Percentiles rank a stretch among this genome's conserved stretches.
Conservation (phyloP, 2,797 vertebrate genomes). For the Coregonus suidteri region DNA sequence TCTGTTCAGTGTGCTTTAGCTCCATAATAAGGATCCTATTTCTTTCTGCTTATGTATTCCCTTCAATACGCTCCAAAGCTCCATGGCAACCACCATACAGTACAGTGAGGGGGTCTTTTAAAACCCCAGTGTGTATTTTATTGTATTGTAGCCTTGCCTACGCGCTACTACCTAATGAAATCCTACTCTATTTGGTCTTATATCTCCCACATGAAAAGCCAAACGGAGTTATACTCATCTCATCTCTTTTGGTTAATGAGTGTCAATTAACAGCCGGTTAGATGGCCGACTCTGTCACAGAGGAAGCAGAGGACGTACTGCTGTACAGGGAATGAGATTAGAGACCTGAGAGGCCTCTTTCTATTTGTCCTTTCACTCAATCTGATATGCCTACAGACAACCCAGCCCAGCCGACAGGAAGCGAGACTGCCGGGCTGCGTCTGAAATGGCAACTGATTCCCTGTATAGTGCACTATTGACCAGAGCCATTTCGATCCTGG, state of each 20-base stretch:
- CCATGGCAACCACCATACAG: conserved; percentile 69
- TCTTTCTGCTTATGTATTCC: conserved; percentile 68
- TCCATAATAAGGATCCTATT: conserved; percentile 60
- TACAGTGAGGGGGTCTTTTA: conserved; percentile 48
- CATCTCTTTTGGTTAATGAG: conserved; percentile 34
- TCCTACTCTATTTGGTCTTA: conserved; percentile 49
- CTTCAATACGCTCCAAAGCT: conserved; percentile 50
- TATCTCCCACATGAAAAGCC: conserved; percentile 29
- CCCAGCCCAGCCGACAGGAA: neutral
- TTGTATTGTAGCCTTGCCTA: conserved; percentile 19
- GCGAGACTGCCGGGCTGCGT: neutral
- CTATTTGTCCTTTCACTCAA: neutral
- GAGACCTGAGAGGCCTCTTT: conserved; percentile 18
- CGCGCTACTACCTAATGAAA: conserved; percentile 58
- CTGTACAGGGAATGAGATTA: conserved; percentile 38
- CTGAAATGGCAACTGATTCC: too few species aligned
- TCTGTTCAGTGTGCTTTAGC: conserved; percentile 48
- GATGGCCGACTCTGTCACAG: conserved; percentile 12
- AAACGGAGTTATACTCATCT: conserved; percentile 12
- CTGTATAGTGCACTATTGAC: too few species aligned
- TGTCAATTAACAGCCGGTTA: conserved; percentile 46
- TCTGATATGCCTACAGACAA: neutral
- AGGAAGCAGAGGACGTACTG: conserved; percentile 17
- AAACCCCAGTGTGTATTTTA: conserved; percentile 49
- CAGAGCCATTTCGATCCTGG: too few species aligned